A percentile compares a stretch with the other conserved stretches of the same genome.
phyloP scores from a whole-genome alignment of 2,797 vertebrate species.

The Falco biarmicus region DNA sequence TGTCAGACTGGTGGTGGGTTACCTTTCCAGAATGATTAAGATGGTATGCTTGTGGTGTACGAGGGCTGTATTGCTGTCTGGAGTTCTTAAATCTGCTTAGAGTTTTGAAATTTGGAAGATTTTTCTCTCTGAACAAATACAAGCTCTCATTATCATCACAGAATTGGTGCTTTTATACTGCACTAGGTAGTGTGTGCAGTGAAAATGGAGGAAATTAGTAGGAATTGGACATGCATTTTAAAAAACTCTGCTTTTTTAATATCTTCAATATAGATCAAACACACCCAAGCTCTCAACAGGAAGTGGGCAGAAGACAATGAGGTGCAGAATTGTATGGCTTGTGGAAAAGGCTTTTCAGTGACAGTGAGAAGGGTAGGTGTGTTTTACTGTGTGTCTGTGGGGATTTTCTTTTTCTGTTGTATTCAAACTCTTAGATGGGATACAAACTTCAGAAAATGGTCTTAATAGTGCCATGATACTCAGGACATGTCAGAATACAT shows the following conservation, averaged over 20 bases:
- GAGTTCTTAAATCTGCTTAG: not conserved
- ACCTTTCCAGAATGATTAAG: not conserved
- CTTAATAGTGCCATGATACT: not conserved
- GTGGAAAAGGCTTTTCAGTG: conserved; percentile 93
- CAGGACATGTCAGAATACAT: not conserved
- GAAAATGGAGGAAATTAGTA: not conserved
- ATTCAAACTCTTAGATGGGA: not conserved
- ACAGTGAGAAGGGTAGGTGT: conserved; percentile 90
- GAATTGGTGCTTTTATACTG: not conserved
- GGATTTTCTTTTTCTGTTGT: not conserved
- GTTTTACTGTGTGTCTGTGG: not conserved
- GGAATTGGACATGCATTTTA: not conserved
- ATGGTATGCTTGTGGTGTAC: not conserved
- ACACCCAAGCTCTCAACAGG: conserved; percentile 92
- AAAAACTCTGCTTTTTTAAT: not conserved
- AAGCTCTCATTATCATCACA: not conserved
- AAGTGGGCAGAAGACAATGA: conserved; percentile 98
- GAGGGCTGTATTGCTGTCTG: not conserved
- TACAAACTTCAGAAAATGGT: not conserved
- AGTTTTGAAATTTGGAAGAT: not conserved
- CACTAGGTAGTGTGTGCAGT: not conserved
- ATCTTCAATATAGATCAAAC: conserved; percentile 87
- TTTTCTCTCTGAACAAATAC: not conserved
- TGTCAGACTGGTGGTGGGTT: not conserved
- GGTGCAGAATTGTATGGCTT: conserved; percentile 97